Evolutionary conservation across 2,113 vertebrate species (phyloP).

Genomic region (Trochalopteron elliotii): DNA sequence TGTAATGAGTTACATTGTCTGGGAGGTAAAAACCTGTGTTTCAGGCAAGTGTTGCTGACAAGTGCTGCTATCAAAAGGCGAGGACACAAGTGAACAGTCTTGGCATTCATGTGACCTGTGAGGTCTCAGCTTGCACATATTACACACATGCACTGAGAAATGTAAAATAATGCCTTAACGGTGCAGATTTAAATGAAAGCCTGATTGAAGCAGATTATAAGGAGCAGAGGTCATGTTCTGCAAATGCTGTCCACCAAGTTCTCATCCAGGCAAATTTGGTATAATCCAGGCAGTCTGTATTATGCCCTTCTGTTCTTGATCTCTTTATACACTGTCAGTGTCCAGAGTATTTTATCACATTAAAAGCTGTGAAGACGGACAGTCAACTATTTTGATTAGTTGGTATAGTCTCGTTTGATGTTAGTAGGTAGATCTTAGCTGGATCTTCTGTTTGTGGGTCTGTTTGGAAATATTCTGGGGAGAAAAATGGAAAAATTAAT

Average conservation of each 20-base stretch:
- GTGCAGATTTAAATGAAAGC: neutral
- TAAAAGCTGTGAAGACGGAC: neutral
- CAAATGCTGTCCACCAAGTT: neutral
- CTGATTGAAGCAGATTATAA: neutral
- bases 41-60: neutral
- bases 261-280: neutral
- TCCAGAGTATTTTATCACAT: neutral
- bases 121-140: neutral
- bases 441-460: neutral
- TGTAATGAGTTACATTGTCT: neutral
- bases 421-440: neutral
- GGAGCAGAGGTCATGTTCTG: neutral
- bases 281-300: neutral
- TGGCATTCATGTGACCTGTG: neutral
- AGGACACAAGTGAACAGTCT: neutral
- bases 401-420: neutral
- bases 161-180: neutral
- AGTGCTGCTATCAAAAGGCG: neutral
- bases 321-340: neutral
- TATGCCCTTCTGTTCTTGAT: neutral
- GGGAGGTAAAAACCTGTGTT: neutral
- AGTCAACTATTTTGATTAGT: neutral
- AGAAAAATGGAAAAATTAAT: neutral
- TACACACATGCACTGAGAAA: neutral
- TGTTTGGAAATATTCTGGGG: neutral